These are phyloP conservation scores for Labia minor DNA, from an alignment of 2,888 invertebrate genomes.

Conservation along the genomic window DNA sequence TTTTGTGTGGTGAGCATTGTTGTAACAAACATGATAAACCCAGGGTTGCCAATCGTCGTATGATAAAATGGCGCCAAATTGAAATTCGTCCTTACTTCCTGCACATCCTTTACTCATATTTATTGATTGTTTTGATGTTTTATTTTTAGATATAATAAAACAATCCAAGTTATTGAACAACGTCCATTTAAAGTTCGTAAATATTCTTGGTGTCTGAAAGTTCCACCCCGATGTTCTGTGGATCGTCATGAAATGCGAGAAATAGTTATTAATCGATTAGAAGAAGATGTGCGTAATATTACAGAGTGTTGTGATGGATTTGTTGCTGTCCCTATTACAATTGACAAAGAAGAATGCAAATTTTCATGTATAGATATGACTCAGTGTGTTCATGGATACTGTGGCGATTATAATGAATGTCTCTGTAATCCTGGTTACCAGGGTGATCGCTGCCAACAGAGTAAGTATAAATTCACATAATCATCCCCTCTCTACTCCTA, in stretches of 20 bases:
- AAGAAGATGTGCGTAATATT: conserved; percentile 26
- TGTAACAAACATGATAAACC: no score
- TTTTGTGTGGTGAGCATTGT: no score
- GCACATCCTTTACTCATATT: no score
- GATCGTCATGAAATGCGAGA: conserved; percentile 28
- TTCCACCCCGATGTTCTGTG: conserved; percentile 29
- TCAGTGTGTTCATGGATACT: conserved; percentile 27
- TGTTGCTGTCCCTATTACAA: conserved; percentile 26
- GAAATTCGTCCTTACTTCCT: no score
- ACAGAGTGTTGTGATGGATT: conserved; percentile 28
- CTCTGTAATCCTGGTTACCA: conserved; percentile 28
- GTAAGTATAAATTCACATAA: conserved; percentile 24
- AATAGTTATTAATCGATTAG: conserved; percentile 27
- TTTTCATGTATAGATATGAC: neutral
- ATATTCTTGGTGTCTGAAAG: conserved; percentile 29
- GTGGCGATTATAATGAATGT: conserved; percentile 27
- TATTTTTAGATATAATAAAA: conserved; percentile 57
- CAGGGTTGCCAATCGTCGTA: no score
- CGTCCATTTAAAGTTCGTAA: conserved; percentile 61
- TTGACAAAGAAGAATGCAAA: conserved; percentile 20
- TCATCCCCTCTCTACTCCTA: no score
- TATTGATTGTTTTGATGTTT: conserved; percentile 17
- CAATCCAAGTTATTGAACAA: conserved; percentile 64
- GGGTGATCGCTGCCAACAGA: conserved; percentile 27
- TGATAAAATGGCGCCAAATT: no score